Base-by-base conservation (phyloP, 2,797 vertebrate species). In the Knipowitschia caucasica region DNA sequence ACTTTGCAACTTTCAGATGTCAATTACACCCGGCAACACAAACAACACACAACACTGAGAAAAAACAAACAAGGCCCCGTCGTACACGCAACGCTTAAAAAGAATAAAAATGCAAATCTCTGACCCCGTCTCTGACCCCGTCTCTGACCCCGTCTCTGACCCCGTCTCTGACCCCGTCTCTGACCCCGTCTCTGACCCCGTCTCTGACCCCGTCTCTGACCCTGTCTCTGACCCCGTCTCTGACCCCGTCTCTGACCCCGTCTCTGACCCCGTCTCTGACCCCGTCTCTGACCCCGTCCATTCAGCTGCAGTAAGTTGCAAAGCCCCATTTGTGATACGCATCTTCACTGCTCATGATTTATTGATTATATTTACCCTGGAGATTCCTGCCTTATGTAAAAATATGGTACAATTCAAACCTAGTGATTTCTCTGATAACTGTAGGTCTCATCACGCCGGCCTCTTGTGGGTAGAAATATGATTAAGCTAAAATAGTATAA, bases 41-140 rank as follows among this genome's bases (percentile, higher is more conserved):
- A 75, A 69, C 67, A 79, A 69, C 69, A 52, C 69, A 64, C 6
- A 68, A 51, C 59, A 68, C 36, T 40, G 51, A 51, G 26, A 45
- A 68, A 69, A 68, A 69, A 82, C 66, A 59, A 76, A 73, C 76
- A 62, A 61, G 33, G 35, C 39, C 55, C 27, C 57, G 26, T 67
- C 63, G 35, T 36, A 52, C 62, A 52, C 50, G 29, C 42, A 15
- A 56, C 51, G 66, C 52, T 31, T 50, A 39, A 26, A 26, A 47
- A n/a, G n/a, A 43, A 59, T 50, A 11, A 34, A 33, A 30, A 67
- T 75, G 69, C 57, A 72, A 56, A 81, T 69, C 7, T 59, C 42
- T 78, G 75, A 81, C 79, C 67, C 74, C 56, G 56, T 56, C 52
- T 59, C 42, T 78, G 75, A 81, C 79, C 67, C 74, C 56, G 56